Evolutionary conservation across 1,140 invertebrate species (phyloP).

Genomic region (Diuraphis noxia): DNA sequence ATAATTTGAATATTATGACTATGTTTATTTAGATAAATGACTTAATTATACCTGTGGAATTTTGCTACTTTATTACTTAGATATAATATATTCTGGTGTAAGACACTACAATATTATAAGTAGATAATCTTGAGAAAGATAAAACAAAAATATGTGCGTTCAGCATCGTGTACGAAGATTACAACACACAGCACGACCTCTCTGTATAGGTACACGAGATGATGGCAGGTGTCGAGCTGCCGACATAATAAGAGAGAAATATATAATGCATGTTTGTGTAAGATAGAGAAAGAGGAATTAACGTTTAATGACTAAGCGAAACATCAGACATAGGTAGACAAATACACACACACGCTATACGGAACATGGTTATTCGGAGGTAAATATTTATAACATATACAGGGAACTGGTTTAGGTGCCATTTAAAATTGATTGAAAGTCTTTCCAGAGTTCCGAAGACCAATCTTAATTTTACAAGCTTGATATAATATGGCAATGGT

Average conservation of each 20-base stretch:
- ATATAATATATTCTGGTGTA: neutral
- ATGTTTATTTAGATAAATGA: slow-evolving; percentile 35
- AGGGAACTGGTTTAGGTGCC: slow-evolving; percentile 36
- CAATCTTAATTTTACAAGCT: neutral
- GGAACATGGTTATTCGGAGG: slow-evolving; percentile 14
- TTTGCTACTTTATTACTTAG: slow-evolving; percentile 29
- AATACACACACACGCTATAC: slow-evolving; percentile 22
- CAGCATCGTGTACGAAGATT: slow-evolving; percentile 22
- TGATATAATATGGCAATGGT: neutral
- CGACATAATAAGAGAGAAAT: neutral
- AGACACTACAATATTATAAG: neutral
- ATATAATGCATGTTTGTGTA: neutral
- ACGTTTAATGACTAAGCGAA: slow-evolving; percentile 52
- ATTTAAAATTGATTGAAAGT: slow-evolving; percentile 42
- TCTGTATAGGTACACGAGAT: slow-evolving; percentile 36
- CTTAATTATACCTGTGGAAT: slow-evolving; percentile 28
- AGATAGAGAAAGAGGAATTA: neutral
- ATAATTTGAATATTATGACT: neutral
- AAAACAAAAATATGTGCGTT: slow-evolving; percentile 32
- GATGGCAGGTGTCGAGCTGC: slow-evolving; percentile 51
- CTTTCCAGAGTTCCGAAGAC: neutral
- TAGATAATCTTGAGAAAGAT: slow-evolving; percentile 10
- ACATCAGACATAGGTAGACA: slow-evolving; percentile 28
- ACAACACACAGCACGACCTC: slow-evolving; percentile 31
- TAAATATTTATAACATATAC: slow-evolving; percentile 48